A percentile compares a stretch with the other conserved stretches of the same genome.
These are phyloP conservation scores for Limosa lapponica DNA, from an alignment of 2,797 vertebrate genomes.

Conservation along the genomic window DNA sequence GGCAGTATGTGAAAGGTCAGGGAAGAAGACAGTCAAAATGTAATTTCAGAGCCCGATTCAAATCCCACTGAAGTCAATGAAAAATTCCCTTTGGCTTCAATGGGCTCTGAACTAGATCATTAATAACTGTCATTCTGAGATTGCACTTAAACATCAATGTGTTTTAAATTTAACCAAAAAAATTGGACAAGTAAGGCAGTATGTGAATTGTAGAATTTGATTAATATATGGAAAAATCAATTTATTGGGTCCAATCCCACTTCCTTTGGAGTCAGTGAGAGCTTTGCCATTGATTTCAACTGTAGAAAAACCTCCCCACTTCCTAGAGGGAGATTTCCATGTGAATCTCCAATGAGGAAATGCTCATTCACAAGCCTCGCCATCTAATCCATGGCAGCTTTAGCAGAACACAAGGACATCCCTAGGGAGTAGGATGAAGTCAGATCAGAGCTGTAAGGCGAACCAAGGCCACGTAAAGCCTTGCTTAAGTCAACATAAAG, in stretches of 20 bases:
- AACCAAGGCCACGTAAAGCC: slow-evolving; percentile 50
- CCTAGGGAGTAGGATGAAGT: slow-evolving; percentile 57
- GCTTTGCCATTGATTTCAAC: slow-evolving; percentile 10
- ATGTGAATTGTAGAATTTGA: not conserved
- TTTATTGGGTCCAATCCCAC: not conserved
- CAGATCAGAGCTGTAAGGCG: slow-evolving; percentile 60
- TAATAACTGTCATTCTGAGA: slow-evolving; percentile 22
- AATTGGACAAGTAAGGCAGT: not conserved
- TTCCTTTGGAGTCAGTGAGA: not conserved
- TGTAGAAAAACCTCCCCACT: not conserved
- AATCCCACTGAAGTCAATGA: slow-evolving; percentile 1
- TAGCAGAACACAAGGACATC: slow-evolving; percentile 41
- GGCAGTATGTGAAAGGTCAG: slow-evolving; percentile 14
- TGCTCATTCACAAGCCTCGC: not conserved
- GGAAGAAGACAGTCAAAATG: slow-evolving; percentile 14
- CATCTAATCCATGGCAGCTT: slow-evolving; percentile 63
- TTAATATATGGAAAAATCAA: not conserved
- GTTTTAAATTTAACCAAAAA: slow-evolving; percentile 45
- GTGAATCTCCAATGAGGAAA: slow-evolving; percentile 31
- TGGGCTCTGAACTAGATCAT: not conserved
- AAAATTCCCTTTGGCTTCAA: slow-evolving; percentile 11
- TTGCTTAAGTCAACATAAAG: slow-evolving; percentile 71
- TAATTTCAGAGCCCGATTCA: slow-evolving; percentile 12
- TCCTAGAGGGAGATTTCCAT: slow-evolving; percentile 47
- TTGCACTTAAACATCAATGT: not conserved